These are phyloP conservation scores for Chionis minor DNA, from an alignment of 2,113 vertebrate species.

Conservation along the genomic window DNA sequence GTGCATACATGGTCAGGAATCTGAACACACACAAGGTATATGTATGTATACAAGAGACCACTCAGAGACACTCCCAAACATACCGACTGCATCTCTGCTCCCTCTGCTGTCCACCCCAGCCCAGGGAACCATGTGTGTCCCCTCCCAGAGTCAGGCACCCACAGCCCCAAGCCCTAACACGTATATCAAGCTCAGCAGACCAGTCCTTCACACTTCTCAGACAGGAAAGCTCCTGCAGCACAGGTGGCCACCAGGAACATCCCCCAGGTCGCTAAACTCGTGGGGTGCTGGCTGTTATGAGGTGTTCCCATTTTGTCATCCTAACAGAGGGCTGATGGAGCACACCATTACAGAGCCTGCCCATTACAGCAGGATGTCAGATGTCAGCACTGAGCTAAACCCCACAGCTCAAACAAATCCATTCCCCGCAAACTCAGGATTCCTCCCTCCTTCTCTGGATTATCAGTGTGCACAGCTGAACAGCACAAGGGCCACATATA, in stretches of 20 bases:
- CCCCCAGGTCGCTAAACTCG: not conserved
- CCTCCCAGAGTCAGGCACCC: not conserved
- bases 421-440: not conserved
- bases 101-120: not conserved
- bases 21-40: rapidly evolving
- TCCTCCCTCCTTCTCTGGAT: not conserved
- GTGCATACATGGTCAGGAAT: rapidly evolving
- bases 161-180: not conserved
- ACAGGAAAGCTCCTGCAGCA: not conserved
- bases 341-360: not conserved
- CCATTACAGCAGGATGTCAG: not conserved
- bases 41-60: too few relatives aligned
- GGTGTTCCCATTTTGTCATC: not conserved
- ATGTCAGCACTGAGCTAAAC: not conserved
- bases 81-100: not conserved
- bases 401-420: not conserved
- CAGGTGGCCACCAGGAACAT: not conserved
- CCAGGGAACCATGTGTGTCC: not conserved
- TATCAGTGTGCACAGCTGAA: rapidly evolving
- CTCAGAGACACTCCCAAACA: not conserved
- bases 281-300: rapidly evolving
- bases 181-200: too few relatives aligned
- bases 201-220: rapidly evolving
- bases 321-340: too few relatives aligned
- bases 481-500: not conserved